Conservation (phyloP, 2,888 invertebrate genomes). For the Synergus itoensis region DNA sequence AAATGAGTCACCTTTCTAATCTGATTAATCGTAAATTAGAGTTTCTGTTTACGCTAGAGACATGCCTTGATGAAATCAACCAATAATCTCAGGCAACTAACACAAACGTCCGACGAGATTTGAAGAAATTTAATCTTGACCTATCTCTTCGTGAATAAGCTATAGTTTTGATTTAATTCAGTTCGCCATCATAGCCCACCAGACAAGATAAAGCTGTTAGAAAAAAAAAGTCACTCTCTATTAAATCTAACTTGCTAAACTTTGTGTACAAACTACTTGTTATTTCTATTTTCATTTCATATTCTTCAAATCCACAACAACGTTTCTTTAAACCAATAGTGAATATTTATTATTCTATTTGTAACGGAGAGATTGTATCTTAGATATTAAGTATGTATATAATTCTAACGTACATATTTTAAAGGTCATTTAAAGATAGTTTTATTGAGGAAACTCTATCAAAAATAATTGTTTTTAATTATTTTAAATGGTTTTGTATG, state of each 20-base stretch:
- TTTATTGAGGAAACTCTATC: no score
- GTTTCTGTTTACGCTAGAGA: conserved; percentile 21
- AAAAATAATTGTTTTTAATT: neutral
- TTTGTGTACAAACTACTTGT: neutral
- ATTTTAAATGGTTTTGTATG: conserved; percentile 42
- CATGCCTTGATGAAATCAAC: conserved; percentile 6
- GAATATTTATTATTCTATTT: no score
- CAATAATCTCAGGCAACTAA: conserved; percentile 10
- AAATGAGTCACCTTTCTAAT: conserved; percentile 3
- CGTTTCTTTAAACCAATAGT: neutral
- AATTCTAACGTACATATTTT: no score
- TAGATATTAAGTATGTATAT: no score
- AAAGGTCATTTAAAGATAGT: no score
- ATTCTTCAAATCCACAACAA: neutral
- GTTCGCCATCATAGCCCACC: neutral
- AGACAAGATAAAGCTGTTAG: neutral
- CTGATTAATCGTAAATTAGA: conserved; percentile 19
- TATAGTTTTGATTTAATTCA: conserved; percentile 31
- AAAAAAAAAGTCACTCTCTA: conserved; percentile 24
- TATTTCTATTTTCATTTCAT: neutral
- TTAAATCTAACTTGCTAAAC: conserved; percentile 1
- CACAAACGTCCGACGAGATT: conserved; percentile 14
- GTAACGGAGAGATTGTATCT: no score
- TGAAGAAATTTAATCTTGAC: conserved; percentile 33
- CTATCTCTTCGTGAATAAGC: conserved; percentile 25